Percentiles rank a stretch among this genome's conserved stretches.
Conservation (phyloP, 2,113 vertebrate genomes). For the Nothobranchius kuhntae region DNA sequence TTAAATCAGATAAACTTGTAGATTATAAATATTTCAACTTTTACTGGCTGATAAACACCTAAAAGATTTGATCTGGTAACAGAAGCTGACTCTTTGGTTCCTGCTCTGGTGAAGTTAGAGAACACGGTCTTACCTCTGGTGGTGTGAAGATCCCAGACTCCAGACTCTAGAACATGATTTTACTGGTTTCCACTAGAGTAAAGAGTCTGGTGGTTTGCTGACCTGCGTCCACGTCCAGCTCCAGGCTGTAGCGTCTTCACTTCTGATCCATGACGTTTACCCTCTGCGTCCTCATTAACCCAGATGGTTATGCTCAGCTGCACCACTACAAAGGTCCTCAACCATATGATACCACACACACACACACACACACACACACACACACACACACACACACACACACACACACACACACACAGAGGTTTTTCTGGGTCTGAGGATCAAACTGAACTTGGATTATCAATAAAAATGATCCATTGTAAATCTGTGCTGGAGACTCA, state of each 20-base stretch:
- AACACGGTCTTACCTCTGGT: no score
- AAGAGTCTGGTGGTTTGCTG: background rate
- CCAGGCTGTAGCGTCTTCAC: constrained; percentile 3
- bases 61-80: no score
- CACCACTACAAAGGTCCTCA: constrained; percentile 45
- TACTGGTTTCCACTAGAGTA: background rate
- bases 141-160: background rate
- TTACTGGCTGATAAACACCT: no score
- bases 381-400: background rate
- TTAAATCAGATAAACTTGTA: no score
- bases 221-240: background rate
- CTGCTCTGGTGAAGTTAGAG: no score
- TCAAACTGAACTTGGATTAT: no score
- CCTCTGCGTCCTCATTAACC: constrained; percentile 33
- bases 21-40: no score
- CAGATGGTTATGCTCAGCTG: constrained; percentile 50
- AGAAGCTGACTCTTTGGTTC: no score
- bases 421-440: no score
- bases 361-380: constrained; percentile 39
- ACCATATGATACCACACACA: constrained; percentile 37
- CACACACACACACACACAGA: background rate
- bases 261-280: constrained; percentile 55
- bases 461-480: no score
- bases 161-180: background rate
- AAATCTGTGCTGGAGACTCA: no score